Percentiles rank a stretch among this genome's conserved stretches.
Evolutionary conservation across 2,113 vertebrate species (phyloP).

Genomic region (Anseranas semipalmata): DNA sequence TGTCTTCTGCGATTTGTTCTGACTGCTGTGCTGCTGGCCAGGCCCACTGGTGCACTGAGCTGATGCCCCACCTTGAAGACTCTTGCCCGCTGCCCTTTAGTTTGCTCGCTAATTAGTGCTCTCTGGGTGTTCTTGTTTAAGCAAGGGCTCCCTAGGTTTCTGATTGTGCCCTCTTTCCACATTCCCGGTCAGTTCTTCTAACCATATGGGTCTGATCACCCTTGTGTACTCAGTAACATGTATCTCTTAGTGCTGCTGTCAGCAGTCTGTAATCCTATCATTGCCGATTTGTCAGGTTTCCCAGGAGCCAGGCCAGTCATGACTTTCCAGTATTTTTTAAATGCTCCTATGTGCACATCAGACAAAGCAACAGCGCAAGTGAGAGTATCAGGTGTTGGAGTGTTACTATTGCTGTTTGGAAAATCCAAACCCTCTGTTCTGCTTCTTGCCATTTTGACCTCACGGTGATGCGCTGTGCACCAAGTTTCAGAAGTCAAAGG

Average conservation of each 20-base stretch:
- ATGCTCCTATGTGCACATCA: background rate
- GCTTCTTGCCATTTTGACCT: background rate
- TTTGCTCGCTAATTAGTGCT: conserved; percentile 20
- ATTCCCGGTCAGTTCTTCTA: background rate
- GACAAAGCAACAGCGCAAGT: background rate
- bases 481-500: background rate
- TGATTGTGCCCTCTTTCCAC: background rate
- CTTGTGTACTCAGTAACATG: background rate
- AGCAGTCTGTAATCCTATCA: background rate
- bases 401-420: background rate
- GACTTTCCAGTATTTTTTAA: background rate
- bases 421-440: background rate
- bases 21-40: conserved; percentile 56
- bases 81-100: background rate
- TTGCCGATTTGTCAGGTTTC: conserved; percentile 9
- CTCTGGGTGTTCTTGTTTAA: background rate
- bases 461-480: background rate
- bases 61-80: conserved; percentile 25
- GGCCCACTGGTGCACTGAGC: background rate
- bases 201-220: rapidly evolving
- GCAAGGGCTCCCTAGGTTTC: background rate
- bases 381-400: background rate
- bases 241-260: background rate
- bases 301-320: background rate
- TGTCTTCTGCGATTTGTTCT: conserved; percentile 56